phyloP scores from a whole-genome alignment of 2,113 vertebrate genomes.

The Cyprinodon tularosa region DNA sequence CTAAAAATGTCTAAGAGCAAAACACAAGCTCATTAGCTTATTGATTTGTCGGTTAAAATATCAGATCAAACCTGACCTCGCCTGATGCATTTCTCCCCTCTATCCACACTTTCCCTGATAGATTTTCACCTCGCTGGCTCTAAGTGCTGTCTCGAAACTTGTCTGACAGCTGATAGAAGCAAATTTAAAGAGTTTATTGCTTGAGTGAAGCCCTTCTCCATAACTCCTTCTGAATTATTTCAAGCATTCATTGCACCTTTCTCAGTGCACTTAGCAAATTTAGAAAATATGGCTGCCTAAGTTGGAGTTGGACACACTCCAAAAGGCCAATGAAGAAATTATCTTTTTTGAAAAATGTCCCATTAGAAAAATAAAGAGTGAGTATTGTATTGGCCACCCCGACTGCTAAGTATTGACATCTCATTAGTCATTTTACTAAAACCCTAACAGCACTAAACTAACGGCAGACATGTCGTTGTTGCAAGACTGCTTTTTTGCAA shows the following conservation, averaged over 20 bases:
- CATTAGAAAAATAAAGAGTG: slow-evolving; percentile 31
- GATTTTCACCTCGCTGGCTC: slow-evolving; percentile 23
- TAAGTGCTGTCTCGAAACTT: slow-evolving; percentile 20
- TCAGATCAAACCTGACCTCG: slow-evolving; percentile 29
- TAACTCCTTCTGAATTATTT: slow-evolving; percentile 35
- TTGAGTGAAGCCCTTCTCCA: slow-evolving; percentile 10
- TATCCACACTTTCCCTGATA: slow-evolving; percentile 42
- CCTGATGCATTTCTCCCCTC: slow-evolving; percentile 27
- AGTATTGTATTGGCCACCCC: slow-evolving; percentile 26
- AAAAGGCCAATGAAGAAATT: slow-evolving; percentile 16
- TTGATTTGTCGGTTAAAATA: slow-evolving; percentile 27
- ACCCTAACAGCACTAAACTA: slow-evolving; percentile 13
- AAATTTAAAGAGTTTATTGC: slow-evolving; percentile 31
- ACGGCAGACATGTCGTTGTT: slow-evolving; percentile 19
- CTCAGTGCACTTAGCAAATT: slow-evolving; percentile 13
- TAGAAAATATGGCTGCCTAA: slow-evolving; percentile 2
- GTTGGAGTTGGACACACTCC: slow-evolving; percentile 24
- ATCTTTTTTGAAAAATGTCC: slow-evolving; percentile 20
- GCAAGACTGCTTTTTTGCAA: slow-evolving; percentile 19
- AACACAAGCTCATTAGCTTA: slow-evolving; percentile 34
- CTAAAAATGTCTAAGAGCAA: slow-evolving; percentile 6
- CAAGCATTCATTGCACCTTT: slow-evolving; percentile 21
- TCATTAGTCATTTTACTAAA: slow-evolving; percentile 32
- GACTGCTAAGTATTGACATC: slow-evolving; percentile 13
- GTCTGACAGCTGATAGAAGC: slow-evolving; percentile 44